Evolutionary conservation across 2,888 invertebrate species (phyloP), one percentile per base, ranked within the genome.

Genomic region (Nebria salina): DNA sequence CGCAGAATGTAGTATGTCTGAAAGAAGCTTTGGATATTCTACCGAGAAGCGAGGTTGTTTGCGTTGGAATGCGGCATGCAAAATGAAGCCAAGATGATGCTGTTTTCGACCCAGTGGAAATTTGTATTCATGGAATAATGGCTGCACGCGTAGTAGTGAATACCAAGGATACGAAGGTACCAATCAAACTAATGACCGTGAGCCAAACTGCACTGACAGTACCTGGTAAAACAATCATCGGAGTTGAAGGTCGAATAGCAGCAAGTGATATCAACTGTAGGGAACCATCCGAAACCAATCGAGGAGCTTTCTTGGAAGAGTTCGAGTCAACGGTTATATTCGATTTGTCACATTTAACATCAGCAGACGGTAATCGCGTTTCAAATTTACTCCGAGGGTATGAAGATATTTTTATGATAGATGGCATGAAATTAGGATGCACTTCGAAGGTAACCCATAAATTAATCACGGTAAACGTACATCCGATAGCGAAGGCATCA

Each of bases 401-500:
- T 41, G 41, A 75, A 66, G 74, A 79, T 75, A 79, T 79, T 26
- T 79, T 79, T 20, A 54, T 65, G 66, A 15, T n/a, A 2, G 66
- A 72, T 15, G 26, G 26, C 8, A 66, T 9, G n/a, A 54, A 76
- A 70, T 76, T 77, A 77, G 77, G 82, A 15, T 70, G 72, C 13
- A 65, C 76, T 3, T 20, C 20, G 20, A 20, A 34, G 25, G 34
- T 80, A 2, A 34, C 25, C 6, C 81, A 76, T 26, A 54, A 20
- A n/a, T 74, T 77, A 20, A 77, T 76, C 11, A 82, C 82, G 3
- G 77, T 77, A 26, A n/a, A 73, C 41, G 74, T 76, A 1, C 81
- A 70, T 1, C 81, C 82, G n/a, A 73, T 83, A 7, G 74, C 73
- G 3, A 75, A 82, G 76, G 79, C 77, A 15, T 82, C 83, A 13